Evolutionary conservation across 1,140 invertebrate species (phyloP).

Genomic region (Homarus americanus): DNA sequence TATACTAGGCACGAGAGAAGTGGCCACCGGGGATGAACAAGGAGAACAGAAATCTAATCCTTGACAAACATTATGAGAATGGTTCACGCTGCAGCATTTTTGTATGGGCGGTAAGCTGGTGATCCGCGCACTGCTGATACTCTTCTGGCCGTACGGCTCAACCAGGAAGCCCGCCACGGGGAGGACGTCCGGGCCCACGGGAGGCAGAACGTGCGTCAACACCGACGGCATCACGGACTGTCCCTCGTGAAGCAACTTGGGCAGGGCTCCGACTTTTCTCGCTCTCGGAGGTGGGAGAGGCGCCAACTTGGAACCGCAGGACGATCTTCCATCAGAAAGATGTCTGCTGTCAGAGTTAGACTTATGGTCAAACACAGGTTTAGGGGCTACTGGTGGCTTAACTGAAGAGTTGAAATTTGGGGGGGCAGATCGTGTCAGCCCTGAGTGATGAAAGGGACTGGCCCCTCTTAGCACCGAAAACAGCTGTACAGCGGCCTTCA

Average conservation of each 20-base stretch:
- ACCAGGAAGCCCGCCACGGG: constrained; percentile 37
- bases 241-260: constrained; percentile 41
- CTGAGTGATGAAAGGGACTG: constrained; percentile 65
- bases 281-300: constrained; percentile 60
- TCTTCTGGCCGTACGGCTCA: constrained; percentile 49
- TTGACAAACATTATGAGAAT: constrained; percentile 18
- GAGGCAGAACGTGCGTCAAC: constrained; percentile 12
- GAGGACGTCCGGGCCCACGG: constrained; percentile 40
- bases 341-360: constrained; percentile 42
- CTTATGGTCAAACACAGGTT: constrained; percentile 56
- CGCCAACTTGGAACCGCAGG: constrained; percentile 44
- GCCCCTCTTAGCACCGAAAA: constrained; percentile 64
- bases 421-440: constrained; percentile 50
- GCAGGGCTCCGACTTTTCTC: constrained; percentile 43
- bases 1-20: constrained; percentile 56
- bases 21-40: constrained; percentile 17
- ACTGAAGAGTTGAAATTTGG: constrained; percentile 34
- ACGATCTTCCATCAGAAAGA: constrained; percentile 32
- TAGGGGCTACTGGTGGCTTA: constrained; percentile 61
- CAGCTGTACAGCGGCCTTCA: constrained; percentile 41
- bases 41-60: constrained; percentile 37
- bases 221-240: background rate
- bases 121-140: constrained; percentile 1
- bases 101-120: constrained; percentile 57
- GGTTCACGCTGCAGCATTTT: constrained; percentile 26